Percentiles rank a stretch among this genome's conserved stretches.
phyloP scores from a whole-genome alignment of 2,888 invertebrate genomes.

The Erebia epiphron region DNA sequence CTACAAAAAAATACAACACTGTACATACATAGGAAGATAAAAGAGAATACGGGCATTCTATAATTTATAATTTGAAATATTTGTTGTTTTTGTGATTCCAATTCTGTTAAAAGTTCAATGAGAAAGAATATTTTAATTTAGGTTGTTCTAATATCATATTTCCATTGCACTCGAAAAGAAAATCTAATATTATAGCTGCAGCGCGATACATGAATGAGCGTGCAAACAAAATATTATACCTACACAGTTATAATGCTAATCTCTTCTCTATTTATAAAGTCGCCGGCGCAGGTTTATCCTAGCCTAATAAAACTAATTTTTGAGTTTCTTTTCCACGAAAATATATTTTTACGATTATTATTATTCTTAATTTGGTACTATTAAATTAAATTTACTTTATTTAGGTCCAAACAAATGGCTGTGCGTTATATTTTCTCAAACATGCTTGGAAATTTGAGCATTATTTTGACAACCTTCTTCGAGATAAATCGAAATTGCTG shows the following conservation, averaged over 20 bases:
- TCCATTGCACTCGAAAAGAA: conserved; percentile 26
- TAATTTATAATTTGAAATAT: not conserved
- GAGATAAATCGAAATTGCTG: too few relatives aligned
- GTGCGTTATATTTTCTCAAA: too few relatives aligned
- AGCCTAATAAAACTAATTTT: not conserved
- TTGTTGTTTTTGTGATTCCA: not conserved
- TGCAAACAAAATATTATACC: conserved; percentile 18
- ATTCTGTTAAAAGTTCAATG: not conserved
- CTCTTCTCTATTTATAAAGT: conserved; percentile 24
- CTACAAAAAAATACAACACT: too few relatives aligned
- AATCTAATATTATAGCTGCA: conserved; percentile 32
- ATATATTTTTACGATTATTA: not conserved
- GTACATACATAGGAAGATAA: too few relatives aligned
- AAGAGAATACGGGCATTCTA: too few relatives aligned
- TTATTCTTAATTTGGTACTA: too few relatives aligned
- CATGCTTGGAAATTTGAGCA: too few relatives aligned
- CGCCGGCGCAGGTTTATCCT: not conserved
- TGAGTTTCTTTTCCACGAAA: not conserved
- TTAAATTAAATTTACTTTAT: too few relatives aligned
- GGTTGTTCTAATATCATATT: conserved; percentile 22
- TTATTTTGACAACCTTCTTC: too few relatives aligned
- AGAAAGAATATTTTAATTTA: conserved; percentile 29
- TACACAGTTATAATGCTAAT: conserved; percentile 21
- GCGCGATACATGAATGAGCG: conserved; percentile 31
- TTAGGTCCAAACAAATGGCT: too few relatives aligned